Evolutionary conservation across 2,113 vertebrate genomes (phyloP).

Genomic region (Odocoileus virginianus): DNA sequence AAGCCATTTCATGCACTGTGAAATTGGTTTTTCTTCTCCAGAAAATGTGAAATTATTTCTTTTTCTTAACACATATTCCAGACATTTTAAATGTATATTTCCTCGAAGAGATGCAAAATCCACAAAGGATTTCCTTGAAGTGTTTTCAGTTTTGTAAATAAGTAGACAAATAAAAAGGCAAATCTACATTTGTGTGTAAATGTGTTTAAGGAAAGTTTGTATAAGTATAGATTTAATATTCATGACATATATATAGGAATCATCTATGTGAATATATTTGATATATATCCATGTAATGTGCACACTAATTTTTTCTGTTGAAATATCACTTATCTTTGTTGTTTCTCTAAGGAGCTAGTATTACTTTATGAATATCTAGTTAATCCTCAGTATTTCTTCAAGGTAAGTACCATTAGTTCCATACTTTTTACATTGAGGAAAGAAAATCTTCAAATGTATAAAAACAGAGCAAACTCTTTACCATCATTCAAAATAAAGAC

Average conservation of each 20-base stretch:
- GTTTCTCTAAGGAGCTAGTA: background rate
- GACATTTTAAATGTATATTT: conserved; percentile 53
- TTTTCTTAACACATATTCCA: conserved; percentile 22
- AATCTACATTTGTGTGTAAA: background rate
- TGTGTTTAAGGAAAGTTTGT: background rate
- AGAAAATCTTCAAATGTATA: background rate
- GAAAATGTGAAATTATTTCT: conserved; percentile 50
- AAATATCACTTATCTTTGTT: background rate
- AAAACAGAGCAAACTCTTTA: background rate
- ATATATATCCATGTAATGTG: background rate
- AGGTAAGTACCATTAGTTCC: background rate
- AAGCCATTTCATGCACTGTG: conserved; percentile 60
- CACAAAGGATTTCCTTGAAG: conserved; percentile 31
- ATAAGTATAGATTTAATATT: background rate
- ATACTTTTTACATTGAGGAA: background rate
- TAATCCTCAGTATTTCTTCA: background rate
- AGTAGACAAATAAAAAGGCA: background rate
- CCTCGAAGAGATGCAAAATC: background rate
- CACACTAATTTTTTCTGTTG: background rate
- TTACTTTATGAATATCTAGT: background rate
- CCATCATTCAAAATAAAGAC: background rate
- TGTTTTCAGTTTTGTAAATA: conserved; percentile 24
- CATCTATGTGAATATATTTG: background rate
- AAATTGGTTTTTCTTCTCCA: conserved; percentile 61
- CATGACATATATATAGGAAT: background rate